Evolutionary conservation across 2,888 invertebrate genomes (phyloP).

Genomic region (Perithous albicinctus): DNA sequence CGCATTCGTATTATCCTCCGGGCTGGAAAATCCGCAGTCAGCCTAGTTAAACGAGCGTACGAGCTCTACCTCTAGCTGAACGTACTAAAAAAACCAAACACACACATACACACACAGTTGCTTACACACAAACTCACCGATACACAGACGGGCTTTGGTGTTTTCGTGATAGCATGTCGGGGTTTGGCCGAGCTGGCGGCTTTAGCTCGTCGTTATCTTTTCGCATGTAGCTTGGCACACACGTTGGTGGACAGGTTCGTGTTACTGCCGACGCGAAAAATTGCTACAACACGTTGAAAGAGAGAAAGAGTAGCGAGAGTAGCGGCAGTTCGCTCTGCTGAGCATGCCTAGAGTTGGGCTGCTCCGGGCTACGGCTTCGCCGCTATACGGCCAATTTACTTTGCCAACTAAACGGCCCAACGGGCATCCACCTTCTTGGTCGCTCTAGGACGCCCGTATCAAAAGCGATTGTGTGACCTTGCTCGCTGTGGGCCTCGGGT

Average conservation of each 20-base stretch:
- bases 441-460: constrained; percentile 46
- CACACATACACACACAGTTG: neutral
- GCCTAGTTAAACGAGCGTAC: constrained; percentile 51
- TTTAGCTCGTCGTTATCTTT: constrained; percentile 64
- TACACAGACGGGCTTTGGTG: constrained; percentile 30
- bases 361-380: constrained; percentile 44
- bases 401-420: constrained; percentile 61
- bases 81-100: neutral
- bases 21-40: constrained; percentile 50
- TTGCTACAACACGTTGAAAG: constrained; percentile 60
- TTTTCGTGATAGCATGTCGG: constrained; percentile 57
- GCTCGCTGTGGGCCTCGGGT: constrained; percentile 37
- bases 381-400: constrained; percentile 64
- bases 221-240: constrained; percentile 52
- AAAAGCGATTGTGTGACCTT: constrained; percentile 56
- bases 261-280: constrained; percentile 67
- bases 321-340: constrained; percentile 53
- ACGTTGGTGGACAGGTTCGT: constrained; percentile 58
- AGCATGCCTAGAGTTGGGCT: constrained; percentile 17
- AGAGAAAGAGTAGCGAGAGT: constrained; percentile 29
- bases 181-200: constrained; percentile 55
- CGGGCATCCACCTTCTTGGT: neutral
- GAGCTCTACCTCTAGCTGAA: neutral
- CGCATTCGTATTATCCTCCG: constrained; percentile 60
- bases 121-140: neutral